Conservation (phyloP, 2,113 vertebrate genomes). For the Tylochromis polylepis region DNA sequence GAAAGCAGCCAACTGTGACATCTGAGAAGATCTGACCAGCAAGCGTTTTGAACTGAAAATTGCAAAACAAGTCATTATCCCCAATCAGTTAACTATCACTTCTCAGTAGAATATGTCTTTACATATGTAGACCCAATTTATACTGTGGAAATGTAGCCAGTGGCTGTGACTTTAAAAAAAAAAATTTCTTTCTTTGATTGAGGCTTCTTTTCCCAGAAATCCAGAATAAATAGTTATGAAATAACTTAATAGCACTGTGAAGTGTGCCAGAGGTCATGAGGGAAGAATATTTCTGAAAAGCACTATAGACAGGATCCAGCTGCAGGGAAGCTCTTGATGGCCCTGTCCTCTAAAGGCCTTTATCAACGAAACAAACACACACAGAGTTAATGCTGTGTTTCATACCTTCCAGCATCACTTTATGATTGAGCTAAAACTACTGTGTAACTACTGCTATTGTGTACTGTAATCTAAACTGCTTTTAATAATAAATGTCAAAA, state of each 20-base stretch:
- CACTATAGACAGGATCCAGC: conserved; percentile 71
- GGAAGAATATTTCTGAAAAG: conserved; percentile 33
- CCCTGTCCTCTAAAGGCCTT: conserved; percentile 57
- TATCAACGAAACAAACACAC: conserved; percentile 13
- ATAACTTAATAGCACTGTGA: conserved; percentile 9
- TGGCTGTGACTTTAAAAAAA: neutral
- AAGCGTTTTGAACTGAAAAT: neutral
- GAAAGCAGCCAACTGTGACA: neutral
- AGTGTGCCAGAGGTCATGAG: conserved; percentile 47
- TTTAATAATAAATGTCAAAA: neutral
- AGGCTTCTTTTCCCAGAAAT: neutral
- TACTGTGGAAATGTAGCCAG: neutral
- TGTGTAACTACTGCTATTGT: neutral
- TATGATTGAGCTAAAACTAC: neutral
- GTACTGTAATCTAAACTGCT: neutral
- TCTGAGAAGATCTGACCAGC: neutral
- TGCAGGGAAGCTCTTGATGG: conserved; percentile 64
- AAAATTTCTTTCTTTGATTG: neutral
- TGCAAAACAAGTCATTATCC: neutral
- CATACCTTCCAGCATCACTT: neutral
- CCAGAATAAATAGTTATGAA: conserved; percentile 2
- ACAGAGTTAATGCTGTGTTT: neutral
- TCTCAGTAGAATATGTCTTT: neutral
- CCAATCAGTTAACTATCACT: neutral
- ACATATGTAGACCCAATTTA: neutral